Conservation (phyloP, 2,797 vertebrate genomes). For the Sebastes elongatus region DNA sequence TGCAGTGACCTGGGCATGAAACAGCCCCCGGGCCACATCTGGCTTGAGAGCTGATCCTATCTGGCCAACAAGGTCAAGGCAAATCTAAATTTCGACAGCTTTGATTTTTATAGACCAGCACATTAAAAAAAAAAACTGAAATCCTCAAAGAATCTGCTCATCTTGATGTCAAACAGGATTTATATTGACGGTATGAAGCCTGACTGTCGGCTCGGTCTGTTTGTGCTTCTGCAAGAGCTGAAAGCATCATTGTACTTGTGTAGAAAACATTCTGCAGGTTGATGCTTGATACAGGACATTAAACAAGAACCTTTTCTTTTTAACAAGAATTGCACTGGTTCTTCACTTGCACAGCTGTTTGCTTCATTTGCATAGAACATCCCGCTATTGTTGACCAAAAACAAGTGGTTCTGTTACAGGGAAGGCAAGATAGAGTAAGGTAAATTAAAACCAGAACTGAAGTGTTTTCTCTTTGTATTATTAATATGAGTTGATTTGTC, state of each 20-base stretch:
- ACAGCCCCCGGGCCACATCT: constrained; percentile 13
- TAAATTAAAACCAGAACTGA: constrained; percentile 31
- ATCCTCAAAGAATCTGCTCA: neutral
- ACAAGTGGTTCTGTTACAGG: neutral
- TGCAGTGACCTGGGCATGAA: constrained; percentile 12
- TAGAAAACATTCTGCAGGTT: neutral
- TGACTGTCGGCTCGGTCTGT: neutral
- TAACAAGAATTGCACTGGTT: neutral
- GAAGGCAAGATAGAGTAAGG: neutral
- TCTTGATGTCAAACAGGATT: neutral
- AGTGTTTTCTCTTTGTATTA: constrained; percentile 31
- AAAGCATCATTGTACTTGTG: neutral
- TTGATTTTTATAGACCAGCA: neutral
- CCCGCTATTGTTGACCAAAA: neutral
- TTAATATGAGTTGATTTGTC: constrained; percentile 35
- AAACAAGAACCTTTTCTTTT: neutral
- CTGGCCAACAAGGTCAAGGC: neutral
- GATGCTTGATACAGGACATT: neutral
- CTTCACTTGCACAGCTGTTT: neutral
- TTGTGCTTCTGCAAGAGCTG: neutral
- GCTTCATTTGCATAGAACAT: neutral
- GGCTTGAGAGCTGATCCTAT: neutral
- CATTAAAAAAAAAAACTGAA: neutral
- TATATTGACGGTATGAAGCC: neutral
- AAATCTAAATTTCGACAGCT: neutral